phyloP scores from a whole-genome alignment of 2,113 vertebrate genomes.

The Panurus biarmicus region DNA sequence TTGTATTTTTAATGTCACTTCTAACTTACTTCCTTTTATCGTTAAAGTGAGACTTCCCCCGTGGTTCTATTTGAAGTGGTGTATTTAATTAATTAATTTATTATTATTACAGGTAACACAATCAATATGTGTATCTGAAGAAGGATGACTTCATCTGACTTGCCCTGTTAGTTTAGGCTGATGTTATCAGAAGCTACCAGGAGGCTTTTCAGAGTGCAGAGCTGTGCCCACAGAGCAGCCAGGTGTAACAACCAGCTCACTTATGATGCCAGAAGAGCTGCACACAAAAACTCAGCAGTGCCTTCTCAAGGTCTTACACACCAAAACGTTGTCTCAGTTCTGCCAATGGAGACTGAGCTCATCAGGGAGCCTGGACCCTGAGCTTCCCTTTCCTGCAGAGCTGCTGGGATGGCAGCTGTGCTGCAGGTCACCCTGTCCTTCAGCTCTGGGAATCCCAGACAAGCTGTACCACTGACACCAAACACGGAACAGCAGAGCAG shows the following conservation, averaged over 20 bases:
- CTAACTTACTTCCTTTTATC: background rate
- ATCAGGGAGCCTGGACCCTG: background rate
- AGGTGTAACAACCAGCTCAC: background rate
- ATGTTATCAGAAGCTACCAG: background rate
- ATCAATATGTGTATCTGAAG: background rate
- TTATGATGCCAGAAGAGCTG: background rate
- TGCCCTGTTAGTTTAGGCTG: background rate
- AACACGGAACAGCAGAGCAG: fast-evolving
- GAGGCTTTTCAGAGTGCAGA: background rate
- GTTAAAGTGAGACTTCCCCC: background rate
- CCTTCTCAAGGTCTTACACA: background rate
- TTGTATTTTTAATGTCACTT: background rate
- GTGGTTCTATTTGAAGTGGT: background rate
- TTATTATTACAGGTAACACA: background rate
- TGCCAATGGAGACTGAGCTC: background rate
- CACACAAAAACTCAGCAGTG: background rate
- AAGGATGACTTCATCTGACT: background rate
- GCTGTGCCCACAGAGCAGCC: background rate
- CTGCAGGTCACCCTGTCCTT: background rate
- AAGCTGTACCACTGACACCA: background rate
- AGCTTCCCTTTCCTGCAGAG: background rate
- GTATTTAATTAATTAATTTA: background rate
- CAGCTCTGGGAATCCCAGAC: background rate
- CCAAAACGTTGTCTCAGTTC: background rate
- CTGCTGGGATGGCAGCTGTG: too few relatives aligned